phyloP scores from a whole-genome alignment of 2,888 invertebrate species.

The Cremastobaeus sp. region DNA sequence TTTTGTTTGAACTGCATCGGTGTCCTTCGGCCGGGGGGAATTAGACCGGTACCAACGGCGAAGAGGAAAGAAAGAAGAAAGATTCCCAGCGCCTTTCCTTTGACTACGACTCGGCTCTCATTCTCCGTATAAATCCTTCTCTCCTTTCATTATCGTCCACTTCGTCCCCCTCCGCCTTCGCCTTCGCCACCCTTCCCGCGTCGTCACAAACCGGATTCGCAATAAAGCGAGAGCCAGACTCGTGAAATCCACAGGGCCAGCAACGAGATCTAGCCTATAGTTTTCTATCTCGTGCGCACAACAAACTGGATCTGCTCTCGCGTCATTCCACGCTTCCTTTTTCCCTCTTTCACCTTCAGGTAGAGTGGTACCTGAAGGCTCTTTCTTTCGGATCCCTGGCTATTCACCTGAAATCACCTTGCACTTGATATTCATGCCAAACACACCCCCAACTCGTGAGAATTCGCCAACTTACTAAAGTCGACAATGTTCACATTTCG shows the following conservation, averaged over 20 bases:
- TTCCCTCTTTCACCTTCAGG: conserved; percentile 43
- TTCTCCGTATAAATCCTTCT: conserved; percentile 51
- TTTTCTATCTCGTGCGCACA: conserved; percentile 46
- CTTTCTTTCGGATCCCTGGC: conserved; percentile 12
- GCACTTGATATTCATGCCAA: conserved; percentile 35
- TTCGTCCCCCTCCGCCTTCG: conserved; percentile 35
- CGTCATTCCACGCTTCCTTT: conserved; percentile 44
- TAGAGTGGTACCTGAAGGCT: conserved; percentile 24
- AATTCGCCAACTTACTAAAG: too few species aligned
- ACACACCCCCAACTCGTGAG: conserved; percentile 24
- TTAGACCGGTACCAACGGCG: conserved; percentile 36
- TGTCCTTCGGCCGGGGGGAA: conserved; percentile 58
- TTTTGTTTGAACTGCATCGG: conserved; percentile 59
- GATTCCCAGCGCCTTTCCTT: conserved; percentile 62
- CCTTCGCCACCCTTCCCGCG: conserved; percentile 48
- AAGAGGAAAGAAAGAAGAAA: conserved; percentile 63
- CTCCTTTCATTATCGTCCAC: conserved; percentile 46
- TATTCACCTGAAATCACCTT: conserved; percentile 37
- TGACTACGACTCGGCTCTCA: conserved; percentile 65
- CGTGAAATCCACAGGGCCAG: conserved; percentile 67
- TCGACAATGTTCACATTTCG: too few species aligned
- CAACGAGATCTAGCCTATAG: conserved; percentile 54
- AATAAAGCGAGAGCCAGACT: conserved; percentile 71
- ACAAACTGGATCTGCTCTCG: conserved; percentile 68
- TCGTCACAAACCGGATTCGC: conserved; percentile 76